phyloP scores from a whole-genome alignment of 2,888 invertebrate species.

The Byasa hedistus region DNA sequence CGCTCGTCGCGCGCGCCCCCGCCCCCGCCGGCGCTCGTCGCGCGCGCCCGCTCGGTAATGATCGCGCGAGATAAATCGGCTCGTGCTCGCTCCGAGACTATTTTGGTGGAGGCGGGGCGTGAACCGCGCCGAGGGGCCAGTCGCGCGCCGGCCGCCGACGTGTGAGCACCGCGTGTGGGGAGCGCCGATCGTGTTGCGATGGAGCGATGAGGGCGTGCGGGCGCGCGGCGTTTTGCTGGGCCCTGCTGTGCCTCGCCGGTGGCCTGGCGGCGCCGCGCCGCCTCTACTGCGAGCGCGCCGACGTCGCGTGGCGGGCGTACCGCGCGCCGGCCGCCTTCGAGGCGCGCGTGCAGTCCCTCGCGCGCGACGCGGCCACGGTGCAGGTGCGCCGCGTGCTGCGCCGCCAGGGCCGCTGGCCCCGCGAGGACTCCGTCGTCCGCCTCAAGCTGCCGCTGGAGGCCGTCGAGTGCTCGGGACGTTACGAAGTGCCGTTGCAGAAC shows the following conservation, averaged over 20 bases:
- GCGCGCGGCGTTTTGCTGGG: conserved; percentile 75
- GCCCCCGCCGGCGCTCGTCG: conserved; percentile 55
- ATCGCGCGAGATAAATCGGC: conserved; percentile 64
- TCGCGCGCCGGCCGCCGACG: conserved; percentile 74
- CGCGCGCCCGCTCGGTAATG: conserved; percentile 67
- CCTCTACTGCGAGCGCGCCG: conserved; percentile 76
- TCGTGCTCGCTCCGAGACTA: conserved; percentile 61
- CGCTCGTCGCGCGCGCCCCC: conserved; percentile 40
- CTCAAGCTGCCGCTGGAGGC: conserved; percentile 57
- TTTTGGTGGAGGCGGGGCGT: conserved; percentile 66
- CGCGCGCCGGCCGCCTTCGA: conserved; percentile 76
- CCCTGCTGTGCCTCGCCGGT: conserved; percentile 63
- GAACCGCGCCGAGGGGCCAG: conserved; percentile 50
- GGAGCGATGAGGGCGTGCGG: conserved; percentile 75
- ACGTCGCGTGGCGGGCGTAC: conserved; percentile 77
- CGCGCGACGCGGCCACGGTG: conserved; percentile 67
- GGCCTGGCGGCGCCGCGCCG: conserved; percentile 59
- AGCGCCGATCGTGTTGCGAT: conserved; percentile 57
- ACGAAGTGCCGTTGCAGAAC: conserved; percentile 72
- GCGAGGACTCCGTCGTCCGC: conserved; percentile 61
- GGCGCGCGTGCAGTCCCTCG: conserved; percentile 71
- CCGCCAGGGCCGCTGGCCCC: conserved; percentile 70
- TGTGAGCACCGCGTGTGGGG: conserved; percentile 52
- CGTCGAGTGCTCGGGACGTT: conserved; percentile 66
- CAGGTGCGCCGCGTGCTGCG: conserved; percentile 67